Percentiles rank a stretch among this genome's conserved stretches.
phyloP scores from a whole-genome alignment of 2,888 invertebrate species.

The Tipula helvola region DNA sequence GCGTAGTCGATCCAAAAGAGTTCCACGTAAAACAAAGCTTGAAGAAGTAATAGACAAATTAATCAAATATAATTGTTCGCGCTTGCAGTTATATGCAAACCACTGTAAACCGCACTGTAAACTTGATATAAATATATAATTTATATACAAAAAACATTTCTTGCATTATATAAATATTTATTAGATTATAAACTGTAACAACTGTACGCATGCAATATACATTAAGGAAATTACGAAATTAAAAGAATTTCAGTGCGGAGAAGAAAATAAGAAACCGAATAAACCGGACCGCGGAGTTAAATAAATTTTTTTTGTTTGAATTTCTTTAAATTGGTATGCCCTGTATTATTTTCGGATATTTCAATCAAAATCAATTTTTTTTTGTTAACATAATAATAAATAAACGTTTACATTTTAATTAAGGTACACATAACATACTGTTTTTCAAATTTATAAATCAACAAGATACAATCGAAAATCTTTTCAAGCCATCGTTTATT shows the following conservation, averaged over 20 bases:
- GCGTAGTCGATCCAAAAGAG: no score
- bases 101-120: no score
- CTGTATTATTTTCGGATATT: not conserved
- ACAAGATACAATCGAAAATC: not conserved
- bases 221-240: not conserved
- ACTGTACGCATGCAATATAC: no score
- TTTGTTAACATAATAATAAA: not conserved
- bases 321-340: not conserved
- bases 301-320: not conserved
- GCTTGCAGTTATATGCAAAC: no score
- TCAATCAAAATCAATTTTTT: not conserved
- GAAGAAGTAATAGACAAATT: no score
- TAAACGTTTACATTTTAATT: not conserved
- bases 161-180: no score
- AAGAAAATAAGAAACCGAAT: not conserved
- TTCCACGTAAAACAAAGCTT: no score
- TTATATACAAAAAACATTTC: no score
- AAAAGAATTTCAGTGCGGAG: not conserved
- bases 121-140: no score
- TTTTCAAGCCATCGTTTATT: not conserved
- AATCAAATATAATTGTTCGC: no score
- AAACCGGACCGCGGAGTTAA: not conserved
- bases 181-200: no score
- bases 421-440: not conserved
- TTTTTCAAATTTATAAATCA: not conserved